Evolutionary conservation across 2,888 invertebrate genomes (phyloP).

Genomic region (Anodontia alba): DNA sequence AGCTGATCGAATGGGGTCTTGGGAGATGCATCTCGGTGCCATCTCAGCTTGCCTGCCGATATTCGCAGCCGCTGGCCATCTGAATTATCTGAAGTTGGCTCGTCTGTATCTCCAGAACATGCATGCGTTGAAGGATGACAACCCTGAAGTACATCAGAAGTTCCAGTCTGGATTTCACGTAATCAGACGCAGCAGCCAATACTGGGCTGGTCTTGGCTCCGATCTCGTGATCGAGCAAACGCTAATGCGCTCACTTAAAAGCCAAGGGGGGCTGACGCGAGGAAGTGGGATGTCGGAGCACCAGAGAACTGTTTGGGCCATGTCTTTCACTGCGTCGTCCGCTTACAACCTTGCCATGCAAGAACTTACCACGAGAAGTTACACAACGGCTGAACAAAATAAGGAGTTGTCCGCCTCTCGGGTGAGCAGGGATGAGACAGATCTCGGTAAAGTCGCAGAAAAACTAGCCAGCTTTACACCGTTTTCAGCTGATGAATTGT

Average conservation of each 20-base stretch:
- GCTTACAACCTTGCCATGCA: neutral
- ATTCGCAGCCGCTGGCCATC: constrained; percentile 63
- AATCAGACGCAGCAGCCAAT: neutral
- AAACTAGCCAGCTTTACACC: too few species aligned
- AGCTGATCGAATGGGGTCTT: constrained; percentile 36
- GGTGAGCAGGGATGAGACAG: too few species aligned
- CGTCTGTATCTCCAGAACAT: constrained; percentile 50
- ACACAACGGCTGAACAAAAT: neutral
- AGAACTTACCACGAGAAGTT: neutral
- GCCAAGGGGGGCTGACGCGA: neutral
- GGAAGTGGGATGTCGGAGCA: neutral
- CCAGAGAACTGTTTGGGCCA: neutral
- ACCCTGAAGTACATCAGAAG: too few species aligned
- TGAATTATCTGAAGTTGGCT: constrained; percentile 50
- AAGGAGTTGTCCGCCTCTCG: neutral
- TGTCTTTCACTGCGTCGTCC: neutral
- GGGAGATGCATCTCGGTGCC: constrained; percentile 44
- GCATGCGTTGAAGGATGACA: neutral
- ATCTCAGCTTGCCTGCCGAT: constrained; percentile 47
- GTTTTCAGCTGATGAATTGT: too few species aligned
- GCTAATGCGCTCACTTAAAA: neutral
- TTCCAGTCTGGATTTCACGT: neutral
- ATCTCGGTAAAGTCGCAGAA: too few species aligned
- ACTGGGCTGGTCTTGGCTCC: neutral
- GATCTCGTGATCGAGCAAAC: neutral